Evolutionary conservation across 2,113 vertebrate genomes (phyloP).

Genomic region (Gobio gobio): DNA sequence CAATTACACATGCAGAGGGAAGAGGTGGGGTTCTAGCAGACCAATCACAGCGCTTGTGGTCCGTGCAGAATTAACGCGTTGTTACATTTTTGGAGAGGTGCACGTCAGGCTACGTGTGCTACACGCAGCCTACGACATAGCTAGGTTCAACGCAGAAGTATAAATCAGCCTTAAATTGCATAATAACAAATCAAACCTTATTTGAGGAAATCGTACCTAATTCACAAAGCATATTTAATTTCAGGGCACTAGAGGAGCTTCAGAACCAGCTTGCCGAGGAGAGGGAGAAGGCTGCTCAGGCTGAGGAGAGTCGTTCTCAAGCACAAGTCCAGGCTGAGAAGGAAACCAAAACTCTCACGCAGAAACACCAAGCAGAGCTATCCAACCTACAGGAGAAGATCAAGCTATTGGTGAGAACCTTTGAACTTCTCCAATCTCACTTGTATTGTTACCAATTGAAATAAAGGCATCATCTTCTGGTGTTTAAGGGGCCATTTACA

Average conservation of each 20-base stretch:
- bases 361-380: conserved; percentile 77
- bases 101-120: too few relatives aligned
- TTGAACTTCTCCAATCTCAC: neutral
- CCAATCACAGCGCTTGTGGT: too few relatives aligned
- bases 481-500: neutral
- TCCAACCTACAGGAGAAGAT: conserved; percentile 78
- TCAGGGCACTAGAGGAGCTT: conserved; percentile 86
- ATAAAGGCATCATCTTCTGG: neutral
- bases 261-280: conserved; percentile 84
- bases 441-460: neutral
- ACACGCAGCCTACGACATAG: too few relatives aligned
- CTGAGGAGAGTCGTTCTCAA: conserved; percentile 79
- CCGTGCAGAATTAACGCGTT: too few relatives aligned
- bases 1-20: too few relatives aligned
- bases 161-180: neutral
- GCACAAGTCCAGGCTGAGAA: conserved; percentile 78
- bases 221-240: neutral
- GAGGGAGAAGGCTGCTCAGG: conserved; percentile 77
- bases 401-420: conserved; percentile 79
- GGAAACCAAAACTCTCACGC: conserved; percentile 74
- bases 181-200: neutral
- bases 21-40: too few relatives aligned
- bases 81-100: too few relatives aligned
- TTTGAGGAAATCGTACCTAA: neutral
- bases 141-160: too few relatives aligned